A percentile compares a stretch with the other conserved stretches of the same genome.
phyloP scores from a whole-genome alignment of 2,888 invertebrate genomes.

The Aleiodes alternator region DNA sequence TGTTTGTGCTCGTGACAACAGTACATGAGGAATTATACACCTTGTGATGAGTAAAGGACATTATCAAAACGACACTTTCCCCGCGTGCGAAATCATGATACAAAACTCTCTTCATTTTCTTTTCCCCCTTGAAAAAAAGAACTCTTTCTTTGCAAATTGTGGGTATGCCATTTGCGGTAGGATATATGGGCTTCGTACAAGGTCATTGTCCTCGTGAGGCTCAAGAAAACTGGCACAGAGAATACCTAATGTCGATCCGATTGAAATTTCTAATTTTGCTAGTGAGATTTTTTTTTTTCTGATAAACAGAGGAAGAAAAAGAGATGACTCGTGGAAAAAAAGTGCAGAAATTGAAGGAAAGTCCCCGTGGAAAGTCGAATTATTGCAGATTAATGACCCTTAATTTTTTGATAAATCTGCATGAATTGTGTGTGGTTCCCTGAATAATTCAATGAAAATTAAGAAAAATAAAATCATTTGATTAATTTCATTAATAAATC shows the following conservation, averaged over 20 bases:
- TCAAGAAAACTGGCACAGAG: constrained; percentile 38
- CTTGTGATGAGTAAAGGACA: constrained; percentile 31
- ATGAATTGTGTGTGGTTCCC: no score
- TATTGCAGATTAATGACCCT: neutral
- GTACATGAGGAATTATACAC: neutral
- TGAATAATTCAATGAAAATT: no score
- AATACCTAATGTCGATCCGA: constrained; percentile 46
- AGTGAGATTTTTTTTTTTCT: constrained; percentile 50
- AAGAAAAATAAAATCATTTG: neutral
- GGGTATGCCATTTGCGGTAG: constrained; percentile 12
- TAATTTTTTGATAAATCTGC: neutral
- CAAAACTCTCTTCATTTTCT: constrained; percentile 39
- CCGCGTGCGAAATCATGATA: constrained; percentile 38
- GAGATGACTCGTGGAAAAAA: constrained; percentile 38
- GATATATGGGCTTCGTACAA: constrained; percentile 47
- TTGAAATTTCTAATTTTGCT: constrained; percentile 63
- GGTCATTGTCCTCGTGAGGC: constrained; percentile 62
- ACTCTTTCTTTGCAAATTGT: constrained; percentile 21
- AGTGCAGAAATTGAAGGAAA: neutral
- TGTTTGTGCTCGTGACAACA: constrained; percentile 16
- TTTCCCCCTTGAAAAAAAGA: neutral
- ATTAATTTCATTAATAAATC: neutral
- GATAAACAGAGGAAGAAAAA: neutral
- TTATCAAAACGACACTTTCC: constrained; percentile 60
- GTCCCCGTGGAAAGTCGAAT: no score